Conservation (phyloP, 2,113 vertebrate genomes). For the Daubentonia madagascariensis region DNA sequence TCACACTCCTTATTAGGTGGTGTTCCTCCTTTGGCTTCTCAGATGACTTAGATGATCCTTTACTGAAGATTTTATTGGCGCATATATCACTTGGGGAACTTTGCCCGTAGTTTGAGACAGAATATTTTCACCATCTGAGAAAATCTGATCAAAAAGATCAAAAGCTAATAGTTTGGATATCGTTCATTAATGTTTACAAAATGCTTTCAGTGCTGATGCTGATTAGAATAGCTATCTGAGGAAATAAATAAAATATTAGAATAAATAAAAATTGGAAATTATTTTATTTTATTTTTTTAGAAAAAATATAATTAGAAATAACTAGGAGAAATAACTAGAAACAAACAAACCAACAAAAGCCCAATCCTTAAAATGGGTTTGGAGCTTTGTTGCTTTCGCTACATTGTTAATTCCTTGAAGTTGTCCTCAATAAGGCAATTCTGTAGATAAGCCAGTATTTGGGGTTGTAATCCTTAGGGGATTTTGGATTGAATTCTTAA, state of each 20-base stretch:
- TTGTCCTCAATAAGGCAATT: background rate
- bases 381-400: background rate
- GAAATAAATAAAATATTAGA: background rate
- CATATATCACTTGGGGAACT: background rate
- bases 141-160: background rate
- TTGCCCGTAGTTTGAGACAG: background rate
- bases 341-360: background rate
- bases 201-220: background rate
- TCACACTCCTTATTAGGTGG: background rate
- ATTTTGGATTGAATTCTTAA: background rate
- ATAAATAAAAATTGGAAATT: too few relatives aligned
- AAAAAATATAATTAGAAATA: background rate
- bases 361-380: background rate
- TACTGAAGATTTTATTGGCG: background rate
- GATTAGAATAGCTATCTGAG: background rate
- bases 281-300: background rate
- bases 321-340: too few relatives aligned
- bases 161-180: background rate
- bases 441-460: background rate
- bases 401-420: background rate
- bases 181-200: background rate
- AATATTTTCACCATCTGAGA: background rate
- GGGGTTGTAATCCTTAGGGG: background rate
- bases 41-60: background rate
- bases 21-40: background rate